Percentiles rank a stretch among this genome's conserved stretches.
These are phyloP conservation scores for Pipistrellus kuhlii DNA, from an alignment of 2,797 vertebrate genomes.

Conservation along the genomic window DNA sequence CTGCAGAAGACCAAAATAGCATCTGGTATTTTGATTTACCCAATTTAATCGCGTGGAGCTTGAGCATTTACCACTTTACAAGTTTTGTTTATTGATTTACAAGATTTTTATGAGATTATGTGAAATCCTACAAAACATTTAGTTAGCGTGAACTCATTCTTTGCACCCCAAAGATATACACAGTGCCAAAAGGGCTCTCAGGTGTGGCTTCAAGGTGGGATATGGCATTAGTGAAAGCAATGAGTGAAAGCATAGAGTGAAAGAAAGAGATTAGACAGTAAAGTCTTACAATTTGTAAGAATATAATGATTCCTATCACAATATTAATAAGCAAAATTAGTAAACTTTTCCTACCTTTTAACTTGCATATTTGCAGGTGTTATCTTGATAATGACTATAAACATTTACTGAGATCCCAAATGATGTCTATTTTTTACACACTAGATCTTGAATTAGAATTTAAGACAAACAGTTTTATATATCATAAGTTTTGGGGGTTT, in stretches of 20 bases:
- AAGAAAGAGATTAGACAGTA: slow-evolving; percentile 43
- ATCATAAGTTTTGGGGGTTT: background rate
- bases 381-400: background rate
- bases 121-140: slow-evolving; percentile 76
- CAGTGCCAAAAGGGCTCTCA: slow-evolving; percentile 35
- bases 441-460: background rate
- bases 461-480: background rate
- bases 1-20: slow-evolving; percentile 81
- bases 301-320: slow-evolving; percentile 64
- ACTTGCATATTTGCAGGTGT: background rate
- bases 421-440: background rate
- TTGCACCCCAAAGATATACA: slow-evolving; percentile 65
- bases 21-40: slow-evolving; percentile 86
- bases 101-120: slow-evolving; percentile 83
- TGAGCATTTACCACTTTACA: slow-evolving; percentile 80
- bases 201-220: slow-evolving; percentile 64
- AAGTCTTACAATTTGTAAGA: slow-evolving; percentile 65
- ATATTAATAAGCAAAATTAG: background rate
- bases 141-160: slow-evolving; percentile 54
- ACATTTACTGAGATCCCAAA: background rate
- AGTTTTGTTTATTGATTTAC: slow-evolving; percentile 84
- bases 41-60: slow-evolving; percentile 83
- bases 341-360: background rate
- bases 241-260: slow-evolving; percentile 5
- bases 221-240: slow-evolving; percentile 53